phyloP scores from a whole-genome alignment of 2,797 vertebrate species.

The Cyclopterus lumpus region DNA sequence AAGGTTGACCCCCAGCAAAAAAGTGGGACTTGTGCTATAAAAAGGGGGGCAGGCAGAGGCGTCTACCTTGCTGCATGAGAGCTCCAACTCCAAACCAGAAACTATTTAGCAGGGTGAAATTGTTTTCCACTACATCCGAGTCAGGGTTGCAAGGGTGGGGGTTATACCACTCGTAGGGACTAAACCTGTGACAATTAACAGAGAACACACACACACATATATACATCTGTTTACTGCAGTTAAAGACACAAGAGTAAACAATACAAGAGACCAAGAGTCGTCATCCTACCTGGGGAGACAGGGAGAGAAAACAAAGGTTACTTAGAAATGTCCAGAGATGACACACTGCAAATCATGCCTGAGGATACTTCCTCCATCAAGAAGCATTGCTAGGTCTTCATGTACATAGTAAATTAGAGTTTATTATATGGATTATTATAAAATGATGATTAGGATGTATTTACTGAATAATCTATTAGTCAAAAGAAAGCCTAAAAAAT shows the following conservation, averaged over 20 bases:
- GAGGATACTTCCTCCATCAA: constrained; percentile 4
- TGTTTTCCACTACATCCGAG: constrained; percentile 99
- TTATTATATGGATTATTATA: constrained; percentile 20
- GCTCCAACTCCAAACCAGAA: constrained; percentile 99
- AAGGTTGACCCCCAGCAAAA: constrained; percentile 94
- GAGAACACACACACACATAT: constrained; percentile 83
- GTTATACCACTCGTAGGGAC: constrained; percentile 99
- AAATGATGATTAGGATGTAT: constrained; percentile 23
- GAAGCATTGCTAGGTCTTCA: background rate
- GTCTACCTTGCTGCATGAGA: constrained; percentile 99
- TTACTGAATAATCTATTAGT: constrained; percentile 22
- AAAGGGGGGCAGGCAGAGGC: constrained; percentile 91
- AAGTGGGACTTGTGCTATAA: constrained; percentile 92
- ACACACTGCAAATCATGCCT: constrained; percentile 10
- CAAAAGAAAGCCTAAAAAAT: constrained; percentile 28
- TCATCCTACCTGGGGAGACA: constrained; percentile 87
- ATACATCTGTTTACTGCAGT: constrained; percentile 49
- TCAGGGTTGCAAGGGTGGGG: constrained; percentile 99
- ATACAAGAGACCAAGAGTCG: constrained; percentile 37
- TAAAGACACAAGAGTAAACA: constrained; percentile 36
- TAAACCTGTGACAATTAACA: constrained; percentile 98
- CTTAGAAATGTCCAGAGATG: constrained; percentile 50
- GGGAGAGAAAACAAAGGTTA: constrained; percentile 87
- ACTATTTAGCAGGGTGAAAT: constrained; percentile 99
- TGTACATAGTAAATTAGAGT: constrained; percentile 26